phyloP scores from a whole-genome alignment of 2,888 invertebrate species.

The Deilephila elpenor region DNA sequence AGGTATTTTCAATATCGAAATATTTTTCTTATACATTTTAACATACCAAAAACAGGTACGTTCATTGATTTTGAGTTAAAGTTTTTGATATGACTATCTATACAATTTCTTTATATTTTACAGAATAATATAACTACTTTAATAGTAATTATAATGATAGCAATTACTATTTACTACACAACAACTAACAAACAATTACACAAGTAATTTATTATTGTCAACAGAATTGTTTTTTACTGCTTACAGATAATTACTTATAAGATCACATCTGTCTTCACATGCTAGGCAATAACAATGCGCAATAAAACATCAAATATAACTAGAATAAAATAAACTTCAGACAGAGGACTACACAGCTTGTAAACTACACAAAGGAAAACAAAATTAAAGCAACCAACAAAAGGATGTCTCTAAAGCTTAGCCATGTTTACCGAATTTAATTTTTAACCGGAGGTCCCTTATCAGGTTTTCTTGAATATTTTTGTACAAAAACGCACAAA shows the following conservation, averaged over 20 bases:
- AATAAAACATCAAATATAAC: neutral
- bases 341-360: neutral
- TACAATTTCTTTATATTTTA: too few relatives aligned
- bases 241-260: neutral
- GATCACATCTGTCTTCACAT: neutral
- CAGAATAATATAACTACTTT: too few relatives aligned
- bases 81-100: too few relatives aligned
- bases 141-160: too few relatives aligned
- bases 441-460: constrained; percentile 41
- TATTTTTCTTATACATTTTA: too few relatives aligned
- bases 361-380: constrained; percentile 26
- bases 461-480: constrained; percentile 48
- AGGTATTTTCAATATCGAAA: too few relatives aligned
- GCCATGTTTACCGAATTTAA: constrained; percentile 39
- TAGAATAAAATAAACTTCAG: neutral
- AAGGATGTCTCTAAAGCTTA: constrained; percentile 19
- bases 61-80: too few relatives aligned
- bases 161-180: too few relatives aligned
- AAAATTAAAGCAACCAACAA: constrained; percentile 25
- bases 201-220: too few relatives aligned
- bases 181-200: too few relatives aligned
- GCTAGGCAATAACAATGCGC: neutral
- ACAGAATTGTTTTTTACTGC: too few relatives aligned
- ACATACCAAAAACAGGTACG: too few relatives aligned
- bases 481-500: constrained; percentile 41